Percentiles rank a stretch among this genome's conserved stretches.
These are phyloP conservation scores for Pampusana beccarii DNA, from an alignment of 2,113 vertebrate genomes.

Conservation along the genomic window DNA sequence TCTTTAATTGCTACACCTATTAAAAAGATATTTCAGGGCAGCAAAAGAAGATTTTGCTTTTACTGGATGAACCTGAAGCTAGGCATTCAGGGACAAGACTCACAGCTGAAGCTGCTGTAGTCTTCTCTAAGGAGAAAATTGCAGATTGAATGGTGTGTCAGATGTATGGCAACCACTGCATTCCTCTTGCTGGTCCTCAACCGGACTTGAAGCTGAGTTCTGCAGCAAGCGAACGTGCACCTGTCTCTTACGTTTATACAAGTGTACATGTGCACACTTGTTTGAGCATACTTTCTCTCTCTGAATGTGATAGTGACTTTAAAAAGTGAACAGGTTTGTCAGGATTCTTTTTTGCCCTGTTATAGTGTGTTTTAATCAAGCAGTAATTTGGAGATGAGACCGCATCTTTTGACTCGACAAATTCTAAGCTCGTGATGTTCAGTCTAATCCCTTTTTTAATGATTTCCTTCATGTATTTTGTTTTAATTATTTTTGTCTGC, in stretches of 20 bases:
- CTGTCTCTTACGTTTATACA: neutral
- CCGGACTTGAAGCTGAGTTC: neutral
- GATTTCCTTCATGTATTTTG: neutral
- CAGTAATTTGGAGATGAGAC: neutral
- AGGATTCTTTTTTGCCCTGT: neutral
- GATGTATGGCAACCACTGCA: neutral
- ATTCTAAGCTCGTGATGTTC: neutral
- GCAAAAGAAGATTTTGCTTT: neutral
- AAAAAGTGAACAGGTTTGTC: neutral
- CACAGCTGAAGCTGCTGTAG: neutral
- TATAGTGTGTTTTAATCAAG: neutral
- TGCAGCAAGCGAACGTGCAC: neutral
- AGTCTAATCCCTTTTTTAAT: neutral
- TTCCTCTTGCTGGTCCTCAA: neutral
- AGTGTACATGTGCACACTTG: accelerated
- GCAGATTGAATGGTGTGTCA: neutral
- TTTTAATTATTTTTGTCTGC: neutral
- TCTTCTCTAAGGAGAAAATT: neutral
- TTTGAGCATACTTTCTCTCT: neutral
- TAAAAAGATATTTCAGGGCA: neutral
- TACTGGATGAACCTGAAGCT: neutral
- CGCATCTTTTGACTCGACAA: neutral
- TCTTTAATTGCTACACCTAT: neutral
- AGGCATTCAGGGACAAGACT: neutral
- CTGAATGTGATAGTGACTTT: neutral